These are phyloP conservation scores for Seriola aureovittata DNA, from an alignment of 2,113 vertebrate genomes.

Conservation along the genomic window DNA sequence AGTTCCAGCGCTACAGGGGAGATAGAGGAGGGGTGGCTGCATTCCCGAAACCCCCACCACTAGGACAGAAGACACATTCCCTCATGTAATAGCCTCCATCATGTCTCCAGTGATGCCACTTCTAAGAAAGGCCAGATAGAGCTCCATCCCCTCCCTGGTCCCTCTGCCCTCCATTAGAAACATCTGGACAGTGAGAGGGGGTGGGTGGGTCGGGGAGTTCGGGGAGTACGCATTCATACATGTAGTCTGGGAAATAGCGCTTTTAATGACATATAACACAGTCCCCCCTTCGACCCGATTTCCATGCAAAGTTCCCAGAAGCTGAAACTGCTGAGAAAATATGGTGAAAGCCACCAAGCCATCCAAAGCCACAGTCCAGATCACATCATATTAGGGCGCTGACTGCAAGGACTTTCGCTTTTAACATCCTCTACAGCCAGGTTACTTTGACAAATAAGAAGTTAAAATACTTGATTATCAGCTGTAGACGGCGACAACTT, in stretches of 20 bases:
- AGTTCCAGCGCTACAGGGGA: constrained; percentile 64
- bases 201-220: constrained; percentile 40
- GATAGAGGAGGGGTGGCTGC: constrained; percentile 49
- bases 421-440: background rate
- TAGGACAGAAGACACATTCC: constrained; percentile 67
- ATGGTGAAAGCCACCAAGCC: background rate
- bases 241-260: constrained; percentile 63
- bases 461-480: constrained; percentile 5
- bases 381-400: background rate
- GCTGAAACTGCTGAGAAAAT: constrained; percentile 39
- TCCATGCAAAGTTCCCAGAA: constrained; percentile 55
- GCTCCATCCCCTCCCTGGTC: constrained; percentile 44
- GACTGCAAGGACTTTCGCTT: background rate
- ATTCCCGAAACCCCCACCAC: constrained; percentile 53
- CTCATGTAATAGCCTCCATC: constrained; percentile 58
- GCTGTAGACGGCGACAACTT: background rate
- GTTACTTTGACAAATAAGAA: background rate
- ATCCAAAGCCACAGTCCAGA: constrained; percentile 6
- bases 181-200: constrained; percentile 76
- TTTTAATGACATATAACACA: constrained; percentile 65
- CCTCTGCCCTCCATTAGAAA: constrained; percentile 76
- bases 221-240: constrained; percentile 48
- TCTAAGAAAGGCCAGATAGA: constrained; percentile 67
- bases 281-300: constrained; percentile 38
- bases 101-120: constrained; percentile 64